Evolutionary conservation across 1,140 invertebrate genomes (phyloP), one percentile per base, ranked within the genome.

Genomic region (Brachionus plicatilis): DNA sequence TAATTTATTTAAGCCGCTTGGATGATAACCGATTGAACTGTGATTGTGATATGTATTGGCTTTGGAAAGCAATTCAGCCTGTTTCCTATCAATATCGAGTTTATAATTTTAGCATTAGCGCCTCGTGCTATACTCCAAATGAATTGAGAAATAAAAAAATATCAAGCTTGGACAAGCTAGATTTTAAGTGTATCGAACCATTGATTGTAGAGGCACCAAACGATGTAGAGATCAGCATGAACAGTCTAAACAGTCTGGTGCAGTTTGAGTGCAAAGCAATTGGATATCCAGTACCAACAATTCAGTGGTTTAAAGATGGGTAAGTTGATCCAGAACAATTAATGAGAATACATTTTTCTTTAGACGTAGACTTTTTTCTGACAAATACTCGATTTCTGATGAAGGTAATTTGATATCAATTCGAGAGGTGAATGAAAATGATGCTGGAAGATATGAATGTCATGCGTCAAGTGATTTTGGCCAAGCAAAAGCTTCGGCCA

Each of bases 31-130:
- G 17, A 27, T 33, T 76, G 3, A 33, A 37, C 20, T 76, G 72
- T 50, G 45, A 76, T 76, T 76, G 72, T 50, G 72, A 76, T 76
- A 50, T 76, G 45, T 76, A 47, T 17, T 76, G 72, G 72, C 33
- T 76, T 45, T 76, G 72, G 72, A 17, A 50, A 76, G 43, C 72
- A 12, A 47, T 76, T 8, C 20, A 75, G 11, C 70, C 70, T 24
- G n/a, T 11, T 43, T 50, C 45, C 3, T 9, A 5, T 7, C 27
- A 45, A 27, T 27, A 76, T 11, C 17, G 72, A 76, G n/a, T 43
- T 7, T 75, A 75, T 20, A 76, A 29, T 29, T 76, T 76, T 50
- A 3, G 17, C 3, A 11, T 53, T 27, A 76, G 47, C 17, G 72
- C 72, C 5, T 29, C 24, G 8, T 76, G 72, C 12, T 50, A 9